Evolutionary conservation across 2,113 vertebrate genomes (phyloP).

Genomic region (Gallinago media): DNA sequence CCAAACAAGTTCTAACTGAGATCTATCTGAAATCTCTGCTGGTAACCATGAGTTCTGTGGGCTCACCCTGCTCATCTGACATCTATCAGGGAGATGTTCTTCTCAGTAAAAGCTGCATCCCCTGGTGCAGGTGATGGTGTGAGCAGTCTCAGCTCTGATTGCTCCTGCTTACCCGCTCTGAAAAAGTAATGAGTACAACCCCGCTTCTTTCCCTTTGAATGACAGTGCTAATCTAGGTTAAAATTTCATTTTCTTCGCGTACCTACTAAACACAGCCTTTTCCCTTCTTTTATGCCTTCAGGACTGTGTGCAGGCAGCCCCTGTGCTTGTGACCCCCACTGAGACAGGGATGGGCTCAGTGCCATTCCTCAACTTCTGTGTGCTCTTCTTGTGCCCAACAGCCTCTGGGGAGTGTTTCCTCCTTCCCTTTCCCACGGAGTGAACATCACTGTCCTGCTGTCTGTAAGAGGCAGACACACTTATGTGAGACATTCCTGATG

Average conservation of each 20-base stretch:
- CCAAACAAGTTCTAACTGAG: too few relatives aligned
- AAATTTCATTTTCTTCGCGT: background rate
- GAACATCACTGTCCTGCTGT: background rate
- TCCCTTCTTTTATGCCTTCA: background rate
- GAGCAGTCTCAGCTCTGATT: background rate
- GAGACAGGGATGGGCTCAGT: background rate
- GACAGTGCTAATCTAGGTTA: background rate
- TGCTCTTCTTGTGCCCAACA: background rate
- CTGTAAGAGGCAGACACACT: background rate
- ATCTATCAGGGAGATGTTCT: background rate
- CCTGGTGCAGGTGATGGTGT: background rate
- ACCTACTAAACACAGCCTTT: background rate
- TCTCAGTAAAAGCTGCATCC: background rate
- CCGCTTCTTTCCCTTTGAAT: background rate
- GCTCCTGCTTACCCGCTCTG: background rate
- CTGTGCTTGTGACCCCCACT: background rate
- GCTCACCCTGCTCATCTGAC: rapidly evolving
- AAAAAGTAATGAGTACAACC: background rate
- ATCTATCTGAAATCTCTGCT: background rate
- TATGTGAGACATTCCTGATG: background rate
- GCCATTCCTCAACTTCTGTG: rapidly evolving
- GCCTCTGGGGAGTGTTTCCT: background rate
- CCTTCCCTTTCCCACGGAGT: background rate
- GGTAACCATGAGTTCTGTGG: rapidly evolving
- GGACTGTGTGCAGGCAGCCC: background rate